Evolutionary conservation across 2,888 invertebrate species (phyloP).

Genomic region (Acanthopleura granulata): DNA sequence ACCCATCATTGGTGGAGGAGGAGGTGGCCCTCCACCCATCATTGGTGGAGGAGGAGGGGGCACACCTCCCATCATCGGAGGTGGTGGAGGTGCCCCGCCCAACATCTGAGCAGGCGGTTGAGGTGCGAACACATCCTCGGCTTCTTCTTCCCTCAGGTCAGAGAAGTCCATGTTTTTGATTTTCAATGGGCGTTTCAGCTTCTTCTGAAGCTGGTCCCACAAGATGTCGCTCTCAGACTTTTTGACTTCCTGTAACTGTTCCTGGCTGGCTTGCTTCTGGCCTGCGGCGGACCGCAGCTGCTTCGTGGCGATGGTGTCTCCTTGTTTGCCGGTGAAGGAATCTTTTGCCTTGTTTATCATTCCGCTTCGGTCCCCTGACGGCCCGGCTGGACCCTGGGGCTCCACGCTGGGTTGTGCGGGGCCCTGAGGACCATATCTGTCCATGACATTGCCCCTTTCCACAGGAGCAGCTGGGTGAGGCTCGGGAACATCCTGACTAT

Average conservation of each 20-base stretch:
- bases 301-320: conserved; percentile 83
- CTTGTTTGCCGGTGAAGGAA: conserved; percentile 82
- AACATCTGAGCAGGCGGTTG: conserved; percentile 43
- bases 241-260: conserved; percentile 71
- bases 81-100: conserved; percentile 32
- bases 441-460: neutral
- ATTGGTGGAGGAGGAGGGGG: conserved; percentile 45
- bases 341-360: conserved; percentile 94
- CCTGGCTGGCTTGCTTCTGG: conserved; percentile 32
- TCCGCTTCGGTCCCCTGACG: conserved; percentile 80
- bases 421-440: conserved; percentile 7
- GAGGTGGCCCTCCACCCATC: conserved; percentile 36
- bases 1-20: conserved; percentile 47
- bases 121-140: conserved; percentile 77
- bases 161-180: conserved; percentile 96
- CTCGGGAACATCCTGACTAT: neutral
- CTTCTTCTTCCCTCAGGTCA: conserved; percentile 90
- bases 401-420: neutral
- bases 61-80: conserved; percentile 30
- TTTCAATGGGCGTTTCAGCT: conserved; percentile 75
- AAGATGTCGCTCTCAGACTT: conserved; percentile 94
- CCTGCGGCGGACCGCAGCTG: neutral
- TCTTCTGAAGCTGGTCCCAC: conserved; percentile 86
- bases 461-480: neutral
- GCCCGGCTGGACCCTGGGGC: neutral